Evolutionary conservation across 2,888 invertebrate species (phyloP).

Genomic region (Caenorhabditis auriculariae): DNA sequence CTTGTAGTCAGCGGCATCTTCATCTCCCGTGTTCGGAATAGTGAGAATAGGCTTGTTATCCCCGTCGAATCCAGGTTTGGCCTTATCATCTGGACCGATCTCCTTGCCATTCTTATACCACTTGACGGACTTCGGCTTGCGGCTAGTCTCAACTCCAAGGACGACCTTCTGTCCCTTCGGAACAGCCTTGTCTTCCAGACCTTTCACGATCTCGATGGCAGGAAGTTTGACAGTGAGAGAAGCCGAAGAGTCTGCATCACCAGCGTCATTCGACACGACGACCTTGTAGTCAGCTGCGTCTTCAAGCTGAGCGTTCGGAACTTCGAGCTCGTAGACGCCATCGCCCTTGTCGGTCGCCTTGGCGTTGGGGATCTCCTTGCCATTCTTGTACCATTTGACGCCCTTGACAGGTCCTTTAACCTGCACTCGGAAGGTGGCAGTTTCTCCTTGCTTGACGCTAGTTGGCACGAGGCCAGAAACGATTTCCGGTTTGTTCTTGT

Average conservation of each 20-base stretch:
- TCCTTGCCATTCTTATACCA: conserved; percentile 71
- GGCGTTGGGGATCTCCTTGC: conserved; percentile 59
- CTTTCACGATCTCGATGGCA: conserved; percentile 67
- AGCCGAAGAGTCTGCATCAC: conserved; percentile 56
- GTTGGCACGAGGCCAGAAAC: conserved; percentile 74
- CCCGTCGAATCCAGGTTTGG: conserved; percentile 48
- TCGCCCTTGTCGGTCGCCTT: conserved; percentile 51
- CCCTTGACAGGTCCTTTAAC: conserved; percentile 80
- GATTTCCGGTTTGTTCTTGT: conserved; percentile 65
- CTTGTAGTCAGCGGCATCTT: conserved; percentile 58
- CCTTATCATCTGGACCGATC: conserved; percentile 55
- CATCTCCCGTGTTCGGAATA: conserved; percentile 50
- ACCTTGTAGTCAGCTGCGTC: conserved; percentile 54
- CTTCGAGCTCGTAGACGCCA: conserved; percentile 44
- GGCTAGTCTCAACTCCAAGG: conserved; percentile 70
- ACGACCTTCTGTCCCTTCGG: conserved; percentile 83
- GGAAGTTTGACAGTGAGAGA: conserved; percentile 49
- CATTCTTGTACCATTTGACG: conserved; percentile 70
- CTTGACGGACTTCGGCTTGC: conserved; percentile 79
- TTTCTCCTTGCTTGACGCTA: conserved; percentile 79
- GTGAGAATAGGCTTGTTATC: too few relatives aligned
- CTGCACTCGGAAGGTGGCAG: conserved; percentile 73
- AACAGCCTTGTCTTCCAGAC: conserved; percentile 72
- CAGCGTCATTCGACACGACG: conserved; percentile 52
- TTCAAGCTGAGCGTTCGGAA: conserved; percentile 46